Conservation (phyloP, 2,888 invertebrate genomes). For the Pharmacophagus antenor region DNA sequence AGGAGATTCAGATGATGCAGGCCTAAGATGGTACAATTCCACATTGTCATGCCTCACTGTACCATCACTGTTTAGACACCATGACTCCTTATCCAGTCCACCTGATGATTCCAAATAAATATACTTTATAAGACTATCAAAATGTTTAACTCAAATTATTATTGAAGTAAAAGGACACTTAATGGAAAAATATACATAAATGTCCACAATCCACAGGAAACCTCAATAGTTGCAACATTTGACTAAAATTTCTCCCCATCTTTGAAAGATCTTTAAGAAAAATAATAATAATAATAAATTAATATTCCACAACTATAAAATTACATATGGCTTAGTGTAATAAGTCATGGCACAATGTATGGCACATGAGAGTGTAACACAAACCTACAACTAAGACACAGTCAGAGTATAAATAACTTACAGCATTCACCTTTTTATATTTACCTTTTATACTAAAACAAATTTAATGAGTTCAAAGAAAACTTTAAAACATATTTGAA, state of each 20-base stretch:
- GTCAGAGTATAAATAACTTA: slow-evolving; percentile 28
- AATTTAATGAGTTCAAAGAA: no score
- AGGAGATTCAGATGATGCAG: slow-evolving; percentile 67
- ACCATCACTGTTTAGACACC: slow-evolving; percentile 96
- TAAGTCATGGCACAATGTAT: no score
- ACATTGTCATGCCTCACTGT: slow-evolving; percentile 91
- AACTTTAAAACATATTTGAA: no score
- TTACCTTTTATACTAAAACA: not conserved
- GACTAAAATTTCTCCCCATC: slow-evolving; percentile 5
- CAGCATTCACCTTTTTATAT: no score
- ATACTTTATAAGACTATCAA: no score
- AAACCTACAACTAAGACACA: slow-evolving; percentile 19
- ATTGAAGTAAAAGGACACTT: no score
- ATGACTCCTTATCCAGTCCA: slow-evolving; percentile 93
- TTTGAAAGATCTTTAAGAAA: slow-evolving; percentile 4
- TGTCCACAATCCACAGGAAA: not conserved
- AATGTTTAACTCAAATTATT: no score
- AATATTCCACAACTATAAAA: slow-evolving; percentile 8
- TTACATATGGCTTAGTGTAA: slow-evolving; percentile 14
- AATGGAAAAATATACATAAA: no score
- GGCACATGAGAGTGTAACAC: no score
- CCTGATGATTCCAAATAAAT: slow-evolving; percentile 68
- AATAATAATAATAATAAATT: slow-evolving; percentile 19
- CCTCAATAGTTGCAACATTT: not conserved
- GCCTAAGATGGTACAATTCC: slow-evolving; percentile 85